These are phyloP conservation scores for Chionoecetes opilio DNA, from an alignment of 1,140 invertebrate species.

Conservation along the genomic window DNA sequence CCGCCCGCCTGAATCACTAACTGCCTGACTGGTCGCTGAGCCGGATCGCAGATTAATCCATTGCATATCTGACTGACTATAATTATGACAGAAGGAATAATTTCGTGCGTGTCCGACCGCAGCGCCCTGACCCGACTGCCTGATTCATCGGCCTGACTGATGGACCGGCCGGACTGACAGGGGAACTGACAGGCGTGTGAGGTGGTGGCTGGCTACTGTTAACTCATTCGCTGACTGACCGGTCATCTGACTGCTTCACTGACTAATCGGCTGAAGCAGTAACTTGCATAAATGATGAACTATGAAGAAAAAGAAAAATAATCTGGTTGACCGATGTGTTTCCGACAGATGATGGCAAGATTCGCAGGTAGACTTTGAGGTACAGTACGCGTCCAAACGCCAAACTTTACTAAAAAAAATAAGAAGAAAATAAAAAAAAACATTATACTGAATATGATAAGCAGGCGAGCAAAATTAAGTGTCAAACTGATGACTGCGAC, in stretches of 20 bases:
- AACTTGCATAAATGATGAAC: not conserved
- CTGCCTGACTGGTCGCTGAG: not conserved
- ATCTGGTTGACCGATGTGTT: slow-evolving; percentile 7
- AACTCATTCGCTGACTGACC: not conserved
- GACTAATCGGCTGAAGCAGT: slow-evolving; percentile 7
- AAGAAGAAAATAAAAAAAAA: no score
- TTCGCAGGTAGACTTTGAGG: not conserved
- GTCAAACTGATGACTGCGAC: no score
- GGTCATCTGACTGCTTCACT: slow-evolving; percentile 5
- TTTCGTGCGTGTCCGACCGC: slow-evolving; percentile 15
- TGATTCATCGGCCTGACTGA: slow-evolving; percentile 5
- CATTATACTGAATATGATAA: no score
- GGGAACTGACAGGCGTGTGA: no score
- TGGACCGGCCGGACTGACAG: not conserved
- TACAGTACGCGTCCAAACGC: no score
- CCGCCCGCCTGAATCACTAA: slow-evolving; percentile 27
- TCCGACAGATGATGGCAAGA: not conserved
- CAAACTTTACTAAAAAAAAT: no score
- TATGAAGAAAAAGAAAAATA: no score
- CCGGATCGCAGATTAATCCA: slow-evolving; percentile 7
- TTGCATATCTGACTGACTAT: slow-evolving; percentile 20
- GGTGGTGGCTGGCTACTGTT: not conserved
- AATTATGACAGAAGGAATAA: slow-evolving; percentile 19
- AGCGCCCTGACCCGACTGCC: not conserved
- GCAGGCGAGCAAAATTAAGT: no score